phyloP scores from a whole-genome alignment of 2,113 vertebrate genomes.

The Myocastor coypus region DNA sequence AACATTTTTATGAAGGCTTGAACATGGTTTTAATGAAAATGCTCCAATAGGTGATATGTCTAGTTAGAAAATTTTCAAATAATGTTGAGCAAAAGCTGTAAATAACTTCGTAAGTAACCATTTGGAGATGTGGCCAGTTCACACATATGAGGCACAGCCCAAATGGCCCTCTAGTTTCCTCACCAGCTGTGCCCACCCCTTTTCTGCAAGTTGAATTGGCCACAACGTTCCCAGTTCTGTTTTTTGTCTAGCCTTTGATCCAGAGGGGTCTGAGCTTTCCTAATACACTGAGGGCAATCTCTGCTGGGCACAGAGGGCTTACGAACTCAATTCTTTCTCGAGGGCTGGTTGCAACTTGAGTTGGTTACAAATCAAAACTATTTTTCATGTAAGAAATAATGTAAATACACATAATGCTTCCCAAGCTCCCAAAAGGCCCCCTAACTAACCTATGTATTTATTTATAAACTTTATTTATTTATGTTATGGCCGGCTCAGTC shows the following conservation, averaged over 20 bases:
- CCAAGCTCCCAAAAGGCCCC: background rate
- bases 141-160: background rate
- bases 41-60: background rate
- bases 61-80: background rate
- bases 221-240: background rate
- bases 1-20: background rate
- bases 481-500: no score
- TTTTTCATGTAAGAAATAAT: background rate
- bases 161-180: background rate
- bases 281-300: background rate
- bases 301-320: background rate
- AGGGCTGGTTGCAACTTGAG: background rate
- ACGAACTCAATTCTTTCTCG: background rate
- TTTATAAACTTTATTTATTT: background rate
- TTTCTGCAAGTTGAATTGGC: background rate
- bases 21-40: constrained; percentile 4
- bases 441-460: background rate
- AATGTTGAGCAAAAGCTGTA: background rate
- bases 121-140: background rate
- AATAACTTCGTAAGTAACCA: background rate
- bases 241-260: background rate
- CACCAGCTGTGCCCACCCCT: background rate
- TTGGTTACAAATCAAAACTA: background rate
- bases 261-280: background rate
- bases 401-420: background rate